phyloP scores from a whole-genome alignment of 2,888 invertebrate species.

The Drosophila fungiperda region DNA sequence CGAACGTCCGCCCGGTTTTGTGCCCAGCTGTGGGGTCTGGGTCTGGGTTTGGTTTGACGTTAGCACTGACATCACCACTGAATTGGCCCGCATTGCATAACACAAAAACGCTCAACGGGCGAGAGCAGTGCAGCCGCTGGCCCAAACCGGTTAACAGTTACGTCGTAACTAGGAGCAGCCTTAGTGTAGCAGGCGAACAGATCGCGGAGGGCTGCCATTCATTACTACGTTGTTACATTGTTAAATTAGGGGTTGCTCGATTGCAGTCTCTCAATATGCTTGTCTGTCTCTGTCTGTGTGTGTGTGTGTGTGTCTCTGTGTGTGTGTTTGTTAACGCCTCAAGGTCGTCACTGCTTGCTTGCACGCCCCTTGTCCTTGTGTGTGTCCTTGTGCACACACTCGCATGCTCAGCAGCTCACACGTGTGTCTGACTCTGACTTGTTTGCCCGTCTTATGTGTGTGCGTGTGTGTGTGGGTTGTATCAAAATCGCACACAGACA shows the following conservation, averaged over 20 bases:
- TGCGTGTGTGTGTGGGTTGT: slow-evolving; percentile 18
- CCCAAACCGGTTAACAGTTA: slow-evolving; percentile 82
- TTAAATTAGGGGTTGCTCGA: slow-evolving; percentile 45
- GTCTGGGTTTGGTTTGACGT: slow-evolving; percentile 54
- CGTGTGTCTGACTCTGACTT: slow-evolving; percentile 15
- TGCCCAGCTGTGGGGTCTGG: slow-evolving; percentile 39
- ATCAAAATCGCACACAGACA: slow-evolving; percentile 48
- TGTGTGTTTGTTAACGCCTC: slow-evolving; percentile 45
- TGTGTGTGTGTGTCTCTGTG: slow-evolving; percentile 3
- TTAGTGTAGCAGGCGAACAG: slow-evolving; percentile 83
- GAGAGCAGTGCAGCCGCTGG: slow-evolving; percentile 51
- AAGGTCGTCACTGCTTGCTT: slow-evolving; percentile 53
- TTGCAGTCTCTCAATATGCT: slow-evolving; percentile 2
- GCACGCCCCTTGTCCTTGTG: slow-evolving; percentile 41
- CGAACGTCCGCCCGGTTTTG: slow-evolving; percentile 42
- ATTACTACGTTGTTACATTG: slow-evolving; percentile 83
- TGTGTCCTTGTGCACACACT: background rate
- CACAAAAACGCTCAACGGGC: slow-evolving; percentile 29
- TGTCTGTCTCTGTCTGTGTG: background rate
- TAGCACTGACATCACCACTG: slow-evolving; percentile 33
- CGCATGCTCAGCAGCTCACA: slow-evolving; percentile 11
- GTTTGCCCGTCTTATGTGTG: slow-evolving; percentile 17
- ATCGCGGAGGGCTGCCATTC: slow-evolving; percentile 19
- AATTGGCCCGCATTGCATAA: slow-evolving; percentile 61
- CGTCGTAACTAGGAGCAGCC: slow-evolving; percentile 85